Evolutionary conservation across 2,888 invertebrate species (phyloP), one percentile per base, ranked within the genome.

Genomic region (Petrolisthes manimaculis): DNA sequence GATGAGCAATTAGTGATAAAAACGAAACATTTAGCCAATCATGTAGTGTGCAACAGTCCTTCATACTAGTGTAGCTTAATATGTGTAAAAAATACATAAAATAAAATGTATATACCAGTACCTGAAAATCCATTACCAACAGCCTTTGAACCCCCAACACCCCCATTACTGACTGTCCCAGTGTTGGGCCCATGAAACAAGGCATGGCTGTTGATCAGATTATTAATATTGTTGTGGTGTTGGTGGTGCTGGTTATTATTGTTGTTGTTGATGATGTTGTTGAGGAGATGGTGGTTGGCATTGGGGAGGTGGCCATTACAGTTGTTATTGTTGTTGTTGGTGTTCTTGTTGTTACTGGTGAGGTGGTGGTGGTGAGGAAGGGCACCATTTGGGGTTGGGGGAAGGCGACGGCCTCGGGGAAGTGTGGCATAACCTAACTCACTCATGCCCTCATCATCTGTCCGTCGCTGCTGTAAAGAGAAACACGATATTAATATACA

Each of bases 391-490:
- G 82, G 61, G 83, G 37, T 51, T 75, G 78, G 67, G 12, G 86
- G 85, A 2, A 88, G 85, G 54, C 85, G 75, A 9, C 67, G 79
- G 9, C 87, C 88, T 4, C 90, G 88, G 51, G 86, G 80, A 18
- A 86, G 80, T 12, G 89, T 89, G n/a, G 69, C 71, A 51, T 78
- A 89, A 14, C 89, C 83, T 51, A 83, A 51, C 4, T 89, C 89
- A 12, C 85, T 67, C 89, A 89, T 89, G 61, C 67, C 86, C 75
- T 61, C 86, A 86, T 83, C 77, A 77, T 78, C 56, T 83, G 83
- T 21, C 6, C 75, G 18, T 9, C 18, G 24, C 6, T 51, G 14
- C 4, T 37, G 37, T 37, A 37, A 37, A 37, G 37, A 37, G 37
- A 37, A 37, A 37, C 37, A 37, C 37, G 37, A 37, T 37, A 37